Percentiles rank a stretch among this genome's conserved stretches.
These are phyloP conservation scores for Dasysyrphus albostriatus DNA, from an alignment of 2,888 invertebrate genomes.

Conservation along the genomic window DNA sequence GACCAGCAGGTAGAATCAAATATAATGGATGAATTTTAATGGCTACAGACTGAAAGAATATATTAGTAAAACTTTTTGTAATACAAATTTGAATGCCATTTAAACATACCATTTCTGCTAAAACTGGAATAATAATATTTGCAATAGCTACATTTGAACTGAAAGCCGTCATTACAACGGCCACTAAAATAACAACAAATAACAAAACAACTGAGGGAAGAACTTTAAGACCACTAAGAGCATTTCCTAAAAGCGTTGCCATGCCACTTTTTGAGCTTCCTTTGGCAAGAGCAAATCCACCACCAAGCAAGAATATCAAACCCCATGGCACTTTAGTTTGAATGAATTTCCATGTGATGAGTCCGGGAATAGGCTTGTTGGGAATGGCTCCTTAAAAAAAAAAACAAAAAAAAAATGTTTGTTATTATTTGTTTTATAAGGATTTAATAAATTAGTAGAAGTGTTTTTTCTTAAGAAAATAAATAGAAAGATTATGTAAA, in stretches of 20 bases:
- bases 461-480: too few species aligned
- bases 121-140: slow-evolving; percentile 93
- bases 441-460: too few species aligned
- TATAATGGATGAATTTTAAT: slow-evolving; percentile 93
- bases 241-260: slow-evolving; percentile 89
- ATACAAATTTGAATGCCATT: background rate
- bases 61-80: background rate
- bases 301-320: slow-evolving; percentile 93
- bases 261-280: slow-evolving; percentile 92
- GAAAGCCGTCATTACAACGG: slow-evolving; percentile 94
- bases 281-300: slow-evolving; percentile 95
- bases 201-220: slow-evolving; percentile 88
- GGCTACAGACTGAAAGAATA: slow-evolving; percentile 86
- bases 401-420: background rate
- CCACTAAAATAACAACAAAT: slow-evolving; percentile 89
- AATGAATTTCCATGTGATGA: slow-evolving; percentile 93
- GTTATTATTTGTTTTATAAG: too few species aligned
- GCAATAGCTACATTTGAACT: slow-evolving; percentile 96
- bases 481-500: too few species aligned
- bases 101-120: slow-evolving; percentile 89
- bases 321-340: slow-evolving; percentile 96
- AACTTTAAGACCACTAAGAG: slow-evolving; percentile 87
- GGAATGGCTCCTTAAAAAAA: slow-evolving; percentile 82
- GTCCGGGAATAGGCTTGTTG: slow-evolving; percentile 87
- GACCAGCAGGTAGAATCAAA: slow-evolving; percentile 94